Percentiles rank a stretch among this genome's conserved stretches.
Evolutionary conservation across 2,888 invertebrate species (phyloP).

Genomic region (Tinea trinotella): DNA sequence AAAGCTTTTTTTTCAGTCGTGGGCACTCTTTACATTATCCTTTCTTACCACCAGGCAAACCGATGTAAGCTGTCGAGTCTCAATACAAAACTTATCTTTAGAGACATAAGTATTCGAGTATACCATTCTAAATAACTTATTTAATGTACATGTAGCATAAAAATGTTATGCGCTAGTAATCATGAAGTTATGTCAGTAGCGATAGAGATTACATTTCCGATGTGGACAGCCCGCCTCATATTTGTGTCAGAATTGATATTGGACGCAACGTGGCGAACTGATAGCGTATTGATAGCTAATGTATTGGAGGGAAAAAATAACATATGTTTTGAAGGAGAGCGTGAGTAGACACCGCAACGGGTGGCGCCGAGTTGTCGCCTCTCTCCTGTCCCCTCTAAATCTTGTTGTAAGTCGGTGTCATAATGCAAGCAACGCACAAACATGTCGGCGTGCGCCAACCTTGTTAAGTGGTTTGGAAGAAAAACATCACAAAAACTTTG

Average conservation of each 20-base stretch:
- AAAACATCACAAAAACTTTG: constrained; percentile 70
- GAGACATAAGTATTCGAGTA: too few species aligned
- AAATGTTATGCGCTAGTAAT: not conserved
- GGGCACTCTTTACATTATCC: too few species aligned
- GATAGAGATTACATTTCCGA: not conserved
- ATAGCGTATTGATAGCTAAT: constrained; percentile 17
- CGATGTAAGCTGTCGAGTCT: too few species aligned
- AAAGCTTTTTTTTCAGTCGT: too few species aligned
- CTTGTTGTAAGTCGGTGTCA: constrained; percentile 68
- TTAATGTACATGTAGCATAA: too few species aligned
- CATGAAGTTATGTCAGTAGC: not conserved
- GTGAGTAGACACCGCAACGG: constrained; percentile 19
- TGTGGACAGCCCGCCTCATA: not conserved
- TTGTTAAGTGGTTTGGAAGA: constrained; percentile 73
- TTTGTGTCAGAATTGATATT: not conserved
- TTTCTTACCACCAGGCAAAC: too few species aligned
- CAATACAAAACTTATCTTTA: too few species aligned
- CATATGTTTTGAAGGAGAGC: constrained; percentile 17
- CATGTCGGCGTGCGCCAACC: constrained; percentile 70
- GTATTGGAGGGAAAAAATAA: constrained; percentile 16
- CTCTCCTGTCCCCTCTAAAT: constrained; percentile 68
- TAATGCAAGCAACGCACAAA: constrained; percentile 71
- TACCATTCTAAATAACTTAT: too few species aligned
- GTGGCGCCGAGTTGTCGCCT: constrained; percentile 62
- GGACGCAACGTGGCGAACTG: constrained; percentile 1